Percentiles rank a stretch among this genome's conserved stretches.
Conservation (phyloP, 2,113 vertebrate species). For the Heloderma charlesbogerti region DNA sequence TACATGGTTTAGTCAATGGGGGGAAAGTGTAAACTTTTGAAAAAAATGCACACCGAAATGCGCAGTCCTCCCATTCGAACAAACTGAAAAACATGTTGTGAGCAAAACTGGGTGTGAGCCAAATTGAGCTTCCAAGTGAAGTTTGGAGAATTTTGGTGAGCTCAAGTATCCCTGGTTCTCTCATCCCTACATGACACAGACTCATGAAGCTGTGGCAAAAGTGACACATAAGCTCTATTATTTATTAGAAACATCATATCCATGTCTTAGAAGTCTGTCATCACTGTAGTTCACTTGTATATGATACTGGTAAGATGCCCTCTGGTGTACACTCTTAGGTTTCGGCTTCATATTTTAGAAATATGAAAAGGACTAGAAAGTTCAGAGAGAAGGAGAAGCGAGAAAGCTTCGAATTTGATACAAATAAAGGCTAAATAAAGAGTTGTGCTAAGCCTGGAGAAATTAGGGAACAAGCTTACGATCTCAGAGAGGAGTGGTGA, state of each 20-base stretch:
- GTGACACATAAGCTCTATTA: neutral
- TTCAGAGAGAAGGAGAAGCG: too few relatives aligned
- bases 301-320: neutral
- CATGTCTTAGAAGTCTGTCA: neutral
- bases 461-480: neutral
- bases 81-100: too few relatives aligned
- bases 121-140: too few relatives aligned
- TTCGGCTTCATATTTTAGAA: neutral
- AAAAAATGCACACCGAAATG: too few relatives aligned
- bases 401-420: neutral
- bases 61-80: too few relatives aligned
- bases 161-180: too few relatives aligned
- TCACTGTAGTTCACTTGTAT: neutral
- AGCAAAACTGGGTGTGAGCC: too few relatives aligned
- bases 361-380: neutral
- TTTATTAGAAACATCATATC: neutral
- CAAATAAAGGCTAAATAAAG: neutral
- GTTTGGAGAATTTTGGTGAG: too few relatives aligned
- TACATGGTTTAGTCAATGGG: too few relatives aligned
- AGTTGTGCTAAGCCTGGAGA: neutral
- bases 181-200: neutral
- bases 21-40: too few relatives aligned
- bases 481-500: neutral
- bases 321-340: neutral
- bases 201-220: neutral